phyloP scores from a whole-genome alignment of 1,140 invertebrate species.

The Drosophila dunni region DNA sequence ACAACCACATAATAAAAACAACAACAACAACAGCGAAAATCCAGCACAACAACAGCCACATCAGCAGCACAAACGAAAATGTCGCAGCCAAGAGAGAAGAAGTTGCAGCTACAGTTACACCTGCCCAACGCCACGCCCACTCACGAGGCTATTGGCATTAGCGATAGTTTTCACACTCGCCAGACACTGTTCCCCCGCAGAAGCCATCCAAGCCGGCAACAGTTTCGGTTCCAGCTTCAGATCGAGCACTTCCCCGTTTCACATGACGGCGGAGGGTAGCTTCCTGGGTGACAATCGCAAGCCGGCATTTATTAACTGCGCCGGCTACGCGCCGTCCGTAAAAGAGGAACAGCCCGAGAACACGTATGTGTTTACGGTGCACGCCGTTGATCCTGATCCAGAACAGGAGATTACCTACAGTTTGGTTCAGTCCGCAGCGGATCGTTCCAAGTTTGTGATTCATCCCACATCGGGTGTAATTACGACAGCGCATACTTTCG shows the following conservation, averaged over 20 bases:
- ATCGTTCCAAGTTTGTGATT: slow-evolving; percentile 91
- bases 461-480: slow-evolving; percentile 90
- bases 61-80: slow-evolving; percentile 77
- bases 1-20: slow-evolving; percentile 22
- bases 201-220: slow-evolving; percentile 23
- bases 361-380: slow-evolving; percentile 87
- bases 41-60: slow-evolving; percentile 72
- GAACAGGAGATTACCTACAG: slow-evolving; percentile 93
- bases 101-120: slow-evolving; percentile 27
- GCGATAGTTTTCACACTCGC: slow-evolving; percentile 39
- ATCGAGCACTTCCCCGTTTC: slow-evolving; percentile 18
- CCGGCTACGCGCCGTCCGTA: slow-evolving; percentile 87
- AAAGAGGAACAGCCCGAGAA: slow-evolving; percentile 88
- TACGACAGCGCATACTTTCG: slow-evolving; percentile 90
- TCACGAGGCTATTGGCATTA: slow-evolving; percentile 35
- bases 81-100: slow-evolving; percentile 39
- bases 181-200: slow-evolving; percentile 18
- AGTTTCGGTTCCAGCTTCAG: slow-evolving; percentile 12
- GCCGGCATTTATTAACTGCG: slow-evolving; percentile 89
- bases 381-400: slow-evolving; percentile 89
- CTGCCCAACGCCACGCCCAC: slow-evolving; percentile 33
- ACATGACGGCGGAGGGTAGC: slow-evolving; percentile 37
- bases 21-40: slow-evolving; percentile 46
- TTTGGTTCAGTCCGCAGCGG: slow-evolving; percentile 90
- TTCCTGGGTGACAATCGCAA: slow-evolving; percentile 87